These are phyloP conservation scores for Rhagonycha lutea DNA, from an alignment of 2,888 invertebrate species.

Conservation along the genomic window DNA sequence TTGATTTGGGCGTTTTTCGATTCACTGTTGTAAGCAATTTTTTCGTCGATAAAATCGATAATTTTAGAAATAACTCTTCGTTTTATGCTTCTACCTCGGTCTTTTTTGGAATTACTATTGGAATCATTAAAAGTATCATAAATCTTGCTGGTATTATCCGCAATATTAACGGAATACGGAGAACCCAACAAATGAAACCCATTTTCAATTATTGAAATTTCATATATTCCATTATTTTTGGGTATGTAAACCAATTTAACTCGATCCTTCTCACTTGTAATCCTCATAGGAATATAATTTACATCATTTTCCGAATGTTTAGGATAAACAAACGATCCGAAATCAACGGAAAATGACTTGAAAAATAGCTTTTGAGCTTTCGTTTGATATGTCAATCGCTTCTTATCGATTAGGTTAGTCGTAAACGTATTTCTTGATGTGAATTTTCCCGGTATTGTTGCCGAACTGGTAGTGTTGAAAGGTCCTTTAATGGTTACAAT, in stretches of 20 bases:
- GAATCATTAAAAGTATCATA: constrained; percentile 25
- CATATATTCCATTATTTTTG: constrained; percentile 60
- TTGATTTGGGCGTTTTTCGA: not conserved
- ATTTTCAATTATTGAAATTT: constrained; percentile 61
- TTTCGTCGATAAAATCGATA: constrained; percentile 43
- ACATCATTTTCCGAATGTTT: constrained; percentile 54
- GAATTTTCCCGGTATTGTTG: constrained; percentile 34
- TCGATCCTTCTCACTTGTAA: constrained; percentile 56
- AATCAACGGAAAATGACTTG: constrained; percentile 33
- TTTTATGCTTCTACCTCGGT: constrained; percentile 42
- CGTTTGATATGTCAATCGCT: constrained; percentile 16
- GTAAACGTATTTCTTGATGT: constrained; percentile 11
- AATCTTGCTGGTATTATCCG: constrained; percentile 37
- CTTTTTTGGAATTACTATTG: constrained; percentile 24
- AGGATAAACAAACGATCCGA: constrained; percentile 47
- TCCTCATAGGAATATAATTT: constrained; percentile 58
- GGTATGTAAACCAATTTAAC: constrained; percentile 60
- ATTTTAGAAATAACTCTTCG: constrained; percentile 41
- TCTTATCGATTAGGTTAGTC: constrained; percentile 11
- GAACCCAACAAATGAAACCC: constrained; percentile 64
- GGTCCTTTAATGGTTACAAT: constrained; percentile 49
- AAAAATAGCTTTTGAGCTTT: constrained; percentile 32
- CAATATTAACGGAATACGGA: constrained; percentile 60
- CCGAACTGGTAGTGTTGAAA: constrained; percentile 44
- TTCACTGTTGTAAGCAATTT: not conserved